These are phyloP conservation scores for Drosophila meridiana DNA, from an alignment of 2,888 invertebrate species.

Conservation along the genomic window DNA sequence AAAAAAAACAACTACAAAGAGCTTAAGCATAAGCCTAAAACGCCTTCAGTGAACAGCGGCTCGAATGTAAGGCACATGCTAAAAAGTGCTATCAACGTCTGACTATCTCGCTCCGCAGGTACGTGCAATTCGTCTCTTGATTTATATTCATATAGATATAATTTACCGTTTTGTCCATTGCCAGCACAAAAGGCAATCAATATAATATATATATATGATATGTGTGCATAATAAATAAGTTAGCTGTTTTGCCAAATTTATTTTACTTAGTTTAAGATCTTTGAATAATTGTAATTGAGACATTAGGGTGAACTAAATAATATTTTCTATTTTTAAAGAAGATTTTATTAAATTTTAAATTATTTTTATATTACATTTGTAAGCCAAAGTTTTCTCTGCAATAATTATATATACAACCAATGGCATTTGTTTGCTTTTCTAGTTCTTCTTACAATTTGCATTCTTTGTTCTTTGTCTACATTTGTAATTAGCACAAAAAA, in stretches of 20 bases:
- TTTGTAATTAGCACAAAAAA: neutral
- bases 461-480: constrained; percentile 15
- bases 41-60: constrained; percentile 72
- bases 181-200: constrained; percentile 38
- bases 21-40: constrained; percentile 51
- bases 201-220: constrained; percentile 12
- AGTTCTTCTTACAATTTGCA: neutral
- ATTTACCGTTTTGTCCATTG: constrained; percentile 43
- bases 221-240: constrained; percentile 35
- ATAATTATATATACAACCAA: constrained; percentile 4
- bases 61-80: constrained; percentile 53
- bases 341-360: neutral
- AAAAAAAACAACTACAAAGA: constrained; percentile 31
- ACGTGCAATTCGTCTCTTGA: constrained; percentile 74
- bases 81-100: constrained; percentile 67
- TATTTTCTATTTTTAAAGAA: neutral
- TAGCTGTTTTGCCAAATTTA: constrained; percentile 18
- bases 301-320: neutral
- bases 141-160: constrained; percentile 50
- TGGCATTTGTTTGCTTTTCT: neutral
- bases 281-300: neutral
- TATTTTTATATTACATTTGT: too few species aligned
- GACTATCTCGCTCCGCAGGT: constrained; percentile 62
- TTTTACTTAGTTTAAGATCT: neutral
- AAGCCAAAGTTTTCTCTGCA: neutral